Evolutionary conservation across 2,888 invertebrate species (phyloP).

Genomic region (Allygus modestus): DNA sequence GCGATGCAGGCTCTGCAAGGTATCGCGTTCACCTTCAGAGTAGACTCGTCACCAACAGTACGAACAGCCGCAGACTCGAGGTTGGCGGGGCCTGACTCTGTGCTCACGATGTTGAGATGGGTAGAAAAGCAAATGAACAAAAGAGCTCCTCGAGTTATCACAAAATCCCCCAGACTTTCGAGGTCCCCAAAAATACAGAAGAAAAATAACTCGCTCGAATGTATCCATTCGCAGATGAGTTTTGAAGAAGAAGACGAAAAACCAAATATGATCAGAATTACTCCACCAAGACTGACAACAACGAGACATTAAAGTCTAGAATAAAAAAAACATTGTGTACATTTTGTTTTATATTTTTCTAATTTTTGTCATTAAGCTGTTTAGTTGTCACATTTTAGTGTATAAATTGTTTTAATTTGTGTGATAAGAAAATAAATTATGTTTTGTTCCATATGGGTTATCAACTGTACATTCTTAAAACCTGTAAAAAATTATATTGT

Average conservation of each 20-base stretch:
- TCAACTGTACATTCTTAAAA: background rate
- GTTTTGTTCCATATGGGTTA: background rate
- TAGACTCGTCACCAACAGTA: conserved; percentile 73
- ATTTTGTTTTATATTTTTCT: conserved; percentile 49
- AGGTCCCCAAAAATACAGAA: conserved; percentile 69
- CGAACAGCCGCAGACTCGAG: conserved; percentile 74
- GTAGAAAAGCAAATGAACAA: conserved; percentile 73
- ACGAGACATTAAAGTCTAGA: conserved; percentile 39
- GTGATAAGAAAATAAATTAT: background rate
- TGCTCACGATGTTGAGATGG: conserved; percentile 74
- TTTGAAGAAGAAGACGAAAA: conserved; percentile 71
- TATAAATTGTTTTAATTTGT: background rate
- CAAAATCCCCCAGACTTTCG: conserved; percentile 68
- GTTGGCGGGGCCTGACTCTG: conserved; percentile 74
- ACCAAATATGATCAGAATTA: conserved; percentile 50
- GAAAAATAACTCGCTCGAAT: conserved; percentile 67
- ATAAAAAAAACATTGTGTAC: conserved; percentile 12
- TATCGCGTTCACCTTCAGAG: conserved; percentile 74
- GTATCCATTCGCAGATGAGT: conserved; percentile 72
- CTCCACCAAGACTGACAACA: conserved; percentile 50
- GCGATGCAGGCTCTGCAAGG: conserved; percentile 74
- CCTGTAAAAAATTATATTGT: background rate
- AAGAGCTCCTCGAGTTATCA: conserved; percentile 69
- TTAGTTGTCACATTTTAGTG: conserved; percentile 7
- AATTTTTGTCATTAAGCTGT: conserved; percentile 17